A percentile compares a stretch with the other conserved stretches of the same genome.
Conservation (phyloP, 2,113 vertebrate species). For the Cyanistes caeruleus region DNA sequence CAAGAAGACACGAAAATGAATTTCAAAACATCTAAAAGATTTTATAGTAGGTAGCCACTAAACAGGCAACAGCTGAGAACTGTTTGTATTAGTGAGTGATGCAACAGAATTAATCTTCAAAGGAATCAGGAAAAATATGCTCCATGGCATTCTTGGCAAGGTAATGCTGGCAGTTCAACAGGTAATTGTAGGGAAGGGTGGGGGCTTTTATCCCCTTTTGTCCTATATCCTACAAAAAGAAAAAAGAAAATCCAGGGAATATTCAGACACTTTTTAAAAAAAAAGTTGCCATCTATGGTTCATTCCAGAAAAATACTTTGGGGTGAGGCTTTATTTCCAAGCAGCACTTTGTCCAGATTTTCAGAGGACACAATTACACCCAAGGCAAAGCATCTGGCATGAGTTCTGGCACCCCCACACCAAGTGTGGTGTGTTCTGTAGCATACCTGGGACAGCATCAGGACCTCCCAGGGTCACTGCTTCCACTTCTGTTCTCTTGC, state of each 20-base stretch:
- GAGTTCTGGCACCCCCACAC: background rate
- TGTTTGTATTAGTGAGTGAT: background rate
- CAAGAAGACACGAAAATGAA: background rate
- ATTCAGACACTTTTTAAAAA: background rate
- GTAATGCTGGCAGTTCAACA: background rate
- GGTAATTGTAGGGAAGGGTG: background rate
- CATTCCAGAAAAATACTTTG: background rate
- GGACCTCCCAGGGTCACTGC: background rate
- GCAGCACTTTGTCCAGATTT: rapidly evolving
- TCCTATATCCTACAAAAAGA: background rate
- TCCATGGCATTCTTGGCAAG: background rate
- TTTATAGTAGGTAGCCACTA: background rate
- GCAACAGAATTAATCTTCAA: background rate
- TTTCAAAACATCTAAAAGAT: background rate
- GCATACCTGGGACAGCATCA: background rate
- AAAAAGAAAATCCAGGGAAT: background rate
- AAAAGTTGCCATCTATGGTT: rapidly evolving
- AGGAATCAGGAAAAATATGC: background rate
- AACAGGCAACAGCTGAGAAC: background rate
- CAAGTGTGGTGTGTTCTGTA: background rate
- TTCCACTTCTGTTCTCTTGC: background rate
- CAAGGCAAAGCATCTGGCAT: background rate
- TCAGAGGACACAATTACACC: background rate
- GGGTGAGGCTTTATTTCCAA: background rate
- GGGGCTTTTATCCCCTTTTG: background rate